Evolutionary conservation across 2,888 invertebrate genomes (phyloP).

Genomic region (Dascillus cervinus): DNA sequence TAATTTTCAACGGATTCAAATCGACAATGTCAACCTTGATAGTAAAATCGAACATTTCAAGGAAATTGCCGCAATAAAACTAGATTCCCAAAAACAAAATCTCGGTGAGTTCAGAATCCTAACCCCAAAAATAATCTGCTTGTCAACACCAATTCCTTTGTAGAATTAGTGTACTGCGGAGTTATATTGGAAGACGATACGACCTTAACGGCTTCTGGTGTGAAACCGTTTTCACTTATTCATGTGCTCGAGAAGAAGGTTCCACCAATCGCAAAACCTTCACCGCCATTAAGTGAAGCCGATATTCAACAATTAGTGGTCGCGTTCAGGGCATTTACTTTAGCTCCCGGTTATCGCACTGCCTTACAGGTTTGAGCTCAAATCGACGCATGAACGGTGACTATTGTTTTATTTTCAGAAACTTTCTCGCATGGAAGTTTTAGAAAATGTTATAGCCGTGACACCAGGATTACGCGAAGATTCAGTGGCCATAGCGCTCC

Average conservation of each 20-base stretch:
- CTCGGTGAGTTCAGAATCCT: constrained; percentile 43
- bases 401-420: constrained; percentile 25
- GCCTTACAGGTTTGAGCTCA: constrained; percentile 65
- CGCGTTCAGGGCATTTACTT: constrained; percentile 53
- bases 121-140: constrained; percentile 49
- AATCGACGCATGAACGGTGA: constrained; percentile 18
- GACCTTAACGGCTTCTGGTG: constrained; percentile 56
- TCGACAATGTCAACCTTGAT: constrained; percentile 55
- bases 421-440: constrained; percentile 42
- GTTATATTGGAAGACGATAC: constrained; percentile 55
- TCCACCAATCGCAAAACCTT: constrained; percentile 34
- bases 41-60: constrained; percentile 53
- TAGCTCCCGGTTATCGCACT: constrained; percentile 55
- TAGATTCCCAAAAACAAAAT: constrained; percentile 49
- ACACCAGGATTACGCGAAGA: constrained; percentile 64
- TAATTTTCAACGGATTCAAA: constrained; percentile 46
- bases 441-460: constrained; percentile 63
- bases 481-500: constrained; percentile 63
- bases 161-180: constrained; percentile 66
- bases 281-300: constrained; percentile 48
- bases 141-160: constrained; percentile 39
- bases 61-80: constrained; percentile 49
- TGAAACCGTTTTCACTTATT: constrained; percentile 50
- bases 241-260: constrained; percentile 48
- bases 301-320: constrained; percentile 55